These are phyloP conservation scores for Microtus montanus DNA, from an alignment of 2,113 vertebrate species.

Conservation along the genomic window DNA sequence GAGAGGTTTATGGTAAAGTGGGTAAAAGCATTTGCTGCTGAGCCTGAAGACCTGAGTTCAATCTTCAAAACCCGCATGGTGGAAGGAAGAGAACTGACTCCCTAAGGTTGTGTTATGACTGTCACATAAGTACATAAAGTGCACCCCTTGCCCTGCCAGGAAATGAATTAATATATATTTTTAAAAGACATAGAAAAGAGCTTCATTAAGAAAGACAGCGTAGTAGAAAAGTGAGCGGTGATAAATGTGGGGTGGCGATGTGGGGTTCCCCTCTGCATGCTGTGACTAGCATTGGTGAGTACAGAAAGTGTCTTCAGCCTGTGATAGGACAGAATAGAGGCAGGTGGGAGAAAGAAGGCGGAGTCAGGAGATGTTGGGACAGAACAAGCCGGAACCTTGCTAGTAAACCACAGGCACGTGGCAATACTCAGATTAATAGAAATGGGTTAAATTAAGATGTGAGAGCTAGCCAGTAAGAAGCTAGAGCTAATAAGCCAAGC, in stretches of 20 bases:
- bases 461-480: too few species aligned
- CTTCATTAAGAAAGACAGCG: neutral
- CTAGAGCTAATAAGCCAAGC: too few species aligned
- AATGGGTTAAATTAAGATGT: too few species aligned
- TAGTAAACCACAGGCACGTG: too few species aligned
- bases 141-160: neutral
- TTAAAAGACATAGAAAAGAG: neutral
- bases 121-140: neutral
- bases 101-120: neutral
- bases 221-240: neutral
- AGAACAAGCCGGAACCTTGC: too few species aligned
- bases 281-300: too few species aligned
- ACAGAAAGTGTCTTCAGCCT: too few species aligned
- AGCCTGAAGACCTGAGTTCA: neutral
- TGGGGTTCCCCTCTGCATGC: too few species aligned
- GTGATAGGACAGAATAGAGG: too few species aligned
- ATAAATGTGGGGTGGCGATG: neutral
- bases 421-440: too few species aligned
- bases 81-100: neutral
- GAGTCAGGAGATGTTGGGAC: too few species aligned
- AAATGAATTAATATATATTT: neutral
- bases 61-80: neutral
- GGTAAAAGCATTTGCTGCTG: neutral
- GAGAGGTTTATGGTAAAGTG: neutral
- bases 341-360: too few species aligned